Conservation (phyloP, 2,113 vertebrate species). For the Xiphias gladius region DNA sequence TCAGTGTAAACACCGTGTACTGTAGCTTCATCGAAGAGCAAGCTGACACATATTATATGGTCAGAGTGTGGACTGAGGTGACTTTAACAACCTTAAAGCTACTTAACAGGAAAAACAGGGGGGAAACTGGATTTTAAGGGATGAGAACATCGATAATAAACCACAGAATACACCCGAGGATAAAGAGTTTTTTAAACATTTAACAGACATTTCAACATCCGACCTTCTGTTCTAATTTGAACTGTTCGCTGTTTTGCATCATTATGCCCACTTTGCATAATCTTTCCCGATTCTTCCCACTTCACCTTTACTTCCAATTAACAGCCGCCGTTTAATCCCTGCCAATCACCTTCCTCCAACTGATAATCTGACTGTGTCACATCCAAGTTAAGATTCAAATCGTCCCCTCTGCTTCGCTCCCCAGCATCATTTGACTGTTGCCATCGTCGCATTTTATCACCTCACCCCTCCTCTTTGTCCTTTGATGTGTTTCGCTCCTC, state of each 20-base stretch:
- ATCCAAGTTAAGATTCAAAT: slow-evolving; percentile 13
- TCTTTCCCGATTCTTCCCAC: slow-evolving; percentile 25
- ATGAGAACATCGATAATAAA: neutral
- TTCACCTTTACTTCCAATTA: slow-evolving; percentile 42
- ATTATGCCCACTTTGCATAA: slow-evolving; percentile 59
- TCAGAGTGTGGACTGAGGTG: neutral
- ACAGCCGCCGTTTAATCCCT: slow-evolving; percentile 60
- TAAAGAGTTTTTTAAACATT: neutral
- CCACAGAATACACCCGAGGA: neutral
- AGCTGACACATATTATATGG: too few relatives aligned
- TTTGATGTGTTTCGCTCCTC: neutral
- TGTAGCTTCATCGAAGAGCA: too few relatives aligned
- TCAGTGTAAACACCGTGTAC: too few relatives aligned
- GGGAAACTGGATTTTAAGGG: neutral
- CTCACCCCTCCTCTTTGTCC: neutral
- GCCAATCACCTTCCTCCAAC: slow-evolving; percentile 54
- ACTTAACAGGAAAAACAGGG: neutral
- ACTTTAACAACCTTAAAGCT: neutral
- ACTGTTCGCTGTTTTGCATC: slow-evolving; percentile 45
- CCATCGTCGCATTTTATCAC: slow-evolving; percentile 7
- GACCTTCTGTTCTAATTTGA: neutral
- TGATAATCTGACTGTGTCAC: slow-evolving; percentile 23
- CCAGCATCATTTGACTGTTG: neutral
- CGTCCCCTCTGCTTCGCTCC: neutral
- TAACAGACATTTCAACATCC: neutral